phyloP scores from a whole-genome alignment of 30 jellyfish, hydroid and myxozoan genomes.

The Hydractinia echinata region DNA sequence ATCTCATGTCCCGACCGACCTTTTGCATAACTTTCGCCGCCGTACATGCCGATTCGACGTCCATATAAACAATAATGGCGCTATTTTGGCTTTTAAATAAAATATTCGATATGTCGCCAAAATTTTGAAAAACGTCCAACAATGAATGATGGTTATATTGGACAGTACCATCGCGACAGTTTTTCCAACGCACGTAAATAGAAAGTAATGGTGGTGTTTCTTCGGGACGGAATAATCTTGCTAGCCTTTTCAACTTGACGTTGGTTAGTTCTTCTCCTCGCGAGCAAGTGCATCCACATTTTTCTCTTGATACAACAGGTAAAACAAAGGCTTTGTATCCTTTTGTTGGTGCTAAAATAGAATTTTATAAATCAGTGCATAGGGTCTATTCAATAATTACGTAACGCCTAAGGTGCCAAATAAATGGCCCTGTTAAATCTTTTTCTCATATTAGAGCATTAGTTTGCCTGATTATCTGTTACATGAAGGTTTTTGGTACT shows the following conservation, averaged over 20 bases:
- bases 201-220: constrained; percentile 27
- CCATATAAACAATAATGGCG: constrained; percentile 14
- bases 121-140: not conserved
- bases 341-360: not conserved
- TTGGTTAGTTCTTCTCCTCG: not conserved
- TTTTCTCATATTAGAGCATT: too few relatives aligned
- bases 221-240: constrained; percentile 13
- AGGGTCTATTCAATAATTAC: not conserved
- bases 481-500: too few relatives aligned
- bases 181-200: constrained; percentile 27
- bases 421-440: too few relatives aligned
- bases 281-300: not conserved
- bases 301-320: not conserved
- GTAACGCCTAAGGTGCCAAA: too few relatives aligned
- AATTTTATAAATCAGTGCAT: not conserved
- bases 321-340: constrained; percentile 11
- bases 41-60: constrained; percentile 20
- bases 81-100: constrained; percentile 22
- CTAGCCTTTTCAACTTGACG: not conserved
- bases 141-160: constrained; percentile 9
- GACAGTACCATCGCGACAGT: constrained; percentile 8
- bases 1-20: constrained; percentile 16
- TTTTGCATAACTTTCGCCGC: constrained; percentile 11
- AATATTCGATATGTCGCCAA: constrained; percentile 15
- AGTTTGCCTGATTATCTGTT: too few relatives aligned